Base-by-base conservation (phyloP, 2,888 invertebrate genomes). In the Colletes collaris region DNA sequence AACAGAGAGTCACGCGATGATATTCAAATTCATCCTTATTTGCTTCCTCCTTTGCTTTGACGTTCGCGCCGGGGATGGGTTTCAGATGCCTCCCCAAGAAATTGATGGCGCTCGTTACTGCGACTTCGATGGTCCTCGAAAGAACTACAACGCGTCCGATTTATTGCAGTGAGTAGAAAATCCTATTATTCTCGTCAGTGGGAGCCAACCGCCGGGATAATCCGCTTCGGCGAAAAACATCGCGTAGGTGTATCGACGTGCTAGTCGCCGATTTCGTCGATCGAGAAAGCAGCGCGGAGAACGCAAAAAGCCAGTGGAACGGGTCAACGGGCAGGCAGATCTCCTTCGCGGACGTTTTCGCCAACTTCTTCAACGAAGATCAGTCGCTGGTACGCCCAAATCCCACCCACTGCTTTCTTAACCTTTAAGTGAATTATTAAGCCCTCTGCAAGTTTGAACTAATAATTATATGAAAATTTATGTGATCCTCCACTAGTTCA, bases 221-320 rank as follows among this genome's bases (percentile, higher is more conserved):
- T 35, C 59, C 53, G 40, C 19, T 10, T 53, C 52, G 13, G 60
- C n/a, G 6, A 19, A 11, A 13, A 1, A 16, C 7, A 5, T 62
- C 37, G 16, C 67, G 66, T 77, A 92, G 92, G 74, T 92, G 92
- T 64, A 86, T 92, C 86, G 84, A 89, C 44, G 86, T 87, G 55
- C 71, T 91, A 75, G 88, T 89, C 11, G 44, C 70, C 13, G 73
- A 76, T 52, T 69, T 82, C 27, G 53, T 82, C 8, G 59, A 55
- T 58, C 74, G 74, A 66, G 86, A 86, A 76, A 83, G 37, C 19
- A 64, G 69, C 3, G 72, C 75, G 27, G 72, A 80, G 16, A 46
- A 56, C 11, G 76, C 35, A 44, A 76, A 72, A n/a, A 60, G 59
- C 58, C 59, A 63, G 44, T 35, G n/a, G 70, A 50, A 71, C 40